A percentile compares a stretch with the other conserved stretches of the same genome.
phyloP scores from a whole-genome alignment of 2,888 invertebrate species.

The Agrotis puta region DNA sequence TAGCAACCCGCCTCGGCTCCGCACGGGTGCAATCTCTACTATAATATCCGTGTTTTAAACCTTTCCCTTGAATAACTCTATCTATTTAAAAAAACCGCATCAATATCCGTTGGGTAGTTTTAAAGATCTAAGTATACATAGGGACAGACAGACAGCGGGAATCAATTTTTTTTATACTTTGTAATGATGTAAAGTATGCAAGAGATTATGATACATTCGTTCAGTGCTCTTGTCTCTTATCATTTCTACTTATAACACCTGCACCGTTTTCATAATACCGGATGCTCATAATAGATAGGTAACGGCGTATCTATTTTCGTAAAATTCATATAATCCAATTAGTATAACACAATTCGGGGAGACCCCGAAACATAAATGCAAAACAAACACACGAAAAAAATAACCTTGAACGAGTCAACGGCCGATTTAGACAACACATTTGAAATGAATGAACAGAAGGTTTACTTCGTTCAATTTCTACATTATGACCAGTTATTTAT shows the following conservation, averaged over 20 bases:
- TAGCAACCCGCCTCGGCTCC: no score
- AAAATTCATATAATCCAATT: neutral
- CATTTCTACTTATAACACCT: neutral
- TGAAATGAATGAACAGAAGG: slow-evolving; percentile 21
- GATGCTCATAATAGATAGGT: slow-evolving; percentile 23
- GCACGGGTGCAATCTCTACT: no score
- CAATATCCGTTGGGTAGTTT: no score
- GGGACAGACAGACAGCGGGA: no score
- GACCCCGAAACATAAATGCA: slow-evolving; percentile 23
- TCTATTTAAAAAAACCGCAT: no score
- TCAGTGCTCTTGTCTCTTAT: neutral
- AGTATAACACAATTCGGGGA: slow-evolving; percentile 2
- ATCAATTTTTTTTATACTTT: no score
- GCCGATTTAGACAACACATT: slow-evolving; percentile 1
- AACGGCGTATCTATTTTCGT: neutral
- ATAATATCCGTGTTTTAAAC: no score
- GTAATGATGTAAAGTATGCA: no score
- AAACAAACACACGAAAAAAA: slow-evolving; percentile 30
- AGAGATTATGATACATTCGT: no score
- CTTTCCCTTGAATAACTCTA: no score
- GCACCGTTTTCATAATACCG: neutral
- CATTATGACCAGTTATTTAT: neutral
- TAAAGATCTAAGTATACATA: no score
- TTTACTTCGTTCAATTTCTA: neutral
- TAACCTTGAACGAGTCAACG: slow-evolving; percentile 33